Conservation (phyloP, 2,888 invertebrate species). For the Leucoptera coffeella region DNA sequence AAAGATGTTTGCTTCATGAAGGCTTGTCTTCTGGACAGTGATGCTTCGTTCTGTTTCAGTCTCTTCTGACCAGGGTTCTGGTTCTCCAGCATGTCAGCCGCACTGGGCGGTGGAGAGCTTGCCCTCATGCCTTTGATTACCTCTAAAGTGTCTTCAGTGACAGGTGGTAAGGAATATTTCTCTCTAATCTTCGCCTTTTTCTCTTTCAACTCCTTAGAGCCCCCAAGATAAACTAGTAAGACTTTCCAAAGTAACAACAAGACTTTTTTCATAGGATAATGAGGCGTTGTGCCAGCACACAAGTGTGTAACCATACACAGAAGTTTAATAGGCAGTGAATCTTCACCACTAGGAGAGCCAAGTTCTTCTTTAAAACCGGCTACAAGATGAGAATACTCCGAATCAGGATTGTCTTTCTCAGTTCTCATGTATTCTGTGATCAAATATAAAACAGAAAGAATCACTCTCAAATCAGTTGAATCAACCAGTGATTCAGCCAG, state of each 20-base stretch:
- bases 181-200: slow-evolving; percentile 67
- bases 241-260: slow-evolving; percentile 93
- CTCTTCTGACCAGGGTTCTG: slow-evolving; percentile 70
- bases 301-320: slow-evolving; percentile 95
- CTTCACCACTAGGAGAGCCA: slow-evolving; percentile 62
- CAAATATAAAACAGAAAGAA: slow-evolving; percentile 88
- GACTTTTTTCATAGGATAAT: slow-evolving; percentile 98
- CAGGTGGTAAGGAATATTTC: slow-evolving; percentile 64
- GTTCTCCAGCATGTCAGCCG: slow-evolving; percentile 81
- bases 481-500: slow-evolving; percentile 61
- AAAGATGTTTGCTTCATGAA: slow-evolving; percentile 90
- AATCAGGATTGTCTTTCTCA: slow-evolving; percentile 47
- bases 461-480: slow-evolving; percentile 83
- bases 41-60: slow-evolving; percentile 51
- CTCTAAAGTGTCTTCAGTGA: slow-evolving; percentile 90
- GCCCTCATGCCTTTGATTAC: slow-evolving; percentile 92
- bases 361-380: slow-evolving; percentile 58
- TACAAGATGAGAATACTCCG: slow-evolving; percentile 46
- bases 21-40: slow-evolving; percentile 61
- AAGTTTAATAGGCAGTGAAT: slow-evolving; percentile 80
- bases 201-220: slow-evolving; percentile 75
- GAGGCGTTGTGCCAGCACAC: slow-evolving; percentile 91
- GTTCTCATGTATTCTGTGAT: slow-evolving; percentile 91
- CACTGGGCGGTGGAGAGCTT: slow-evolving; percentile 90
- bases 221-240: slow-evolving; percentile 86